Evolutionary conservation across 2,888 invertebrate species (phyloP), one percentile per base, ranked within the genome.

Genomic region (Graphium colonna): DNA sequence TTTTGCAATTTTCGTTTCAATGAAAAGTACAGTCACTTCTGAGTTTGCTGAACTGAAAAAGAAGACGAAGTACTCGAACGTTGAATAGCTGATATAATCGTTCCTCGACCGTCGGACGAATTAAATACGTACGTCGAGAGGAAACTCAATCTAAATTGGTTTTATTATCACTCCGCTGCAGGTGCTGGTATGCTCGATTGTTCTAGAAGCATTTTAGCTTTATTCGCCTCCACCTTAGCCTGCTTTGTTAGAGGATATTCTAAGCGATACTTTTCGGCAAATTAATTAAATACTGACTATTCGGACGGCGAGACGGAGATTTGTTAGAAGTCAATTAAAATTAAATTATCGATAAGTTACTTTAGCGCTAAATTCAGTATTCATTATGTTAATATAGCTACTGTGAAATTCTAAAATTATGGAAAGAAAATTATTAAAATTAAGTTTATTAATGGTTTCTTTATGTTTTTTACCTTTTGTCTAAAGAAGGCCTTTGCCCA

Each of bases 141-240:
- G 40, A 33, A 57, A 61, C 57, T 64, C 61, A 66, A 65, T 63
- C 65, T 65, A 69, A 73, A 75, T 75, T 71, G 71, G 71, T 69
- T 70, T 69, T 69, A 74, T 73, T 76, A 75, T 75, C 76, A 58
- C 60, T 53, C 41, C 44, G 52, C 58, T 58, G 69, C 52, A 46
- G 41, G 31, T 21, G 21, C 45, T 48, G 54, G 58, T 59, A 58
- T 58, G 58, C 48, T 57, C 52, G 54, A 52, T 52, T 45, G 58
- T 56, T 58, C 43, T 47, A 36, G 45, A 16, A 49, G 51, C 39
- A 39, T 17, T 44, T 33, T n/a, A 45, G 45, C 51, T 52, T 52
- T 52, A 40, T 51, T 28, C 17, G 17, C 21, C 40, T 31, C 31
- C 40, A 39, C 40, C 40, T 21, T 39, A 44, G 44, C 39, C 47